Evolutionary conservation across 2,797 vertebrate genomes (phyloP), one percentile per base, ranked within the genome.

Genomic region (Gephyroberyx darwinii): DNA sequence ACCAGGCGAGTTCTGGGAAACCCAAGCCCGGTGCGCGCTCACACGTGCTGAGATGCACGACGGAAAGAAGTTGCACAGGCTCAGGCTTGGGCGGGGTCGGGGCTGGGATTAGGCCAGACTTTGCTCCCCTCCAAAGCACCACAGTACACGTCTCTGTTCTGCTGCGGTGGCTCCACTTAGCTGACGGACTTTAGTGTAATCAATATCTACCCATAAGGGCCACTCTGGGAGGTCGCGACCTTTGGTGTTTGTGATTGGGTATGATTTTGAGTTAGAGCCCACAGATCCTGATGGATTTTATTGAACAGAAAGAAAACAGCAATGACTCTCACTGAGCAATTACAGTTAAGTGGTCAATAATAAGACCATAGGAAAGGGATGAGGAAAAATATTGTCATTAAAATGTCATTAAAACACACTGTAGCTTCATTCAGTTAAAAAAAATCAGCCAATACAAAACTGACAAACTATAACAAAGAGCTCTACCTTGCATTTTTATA

Each of bases 121-220:
- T 89, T 85, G 82, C 84, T 86, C 48, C 64, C 78, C 77, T 65
- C 31, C 80, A 75, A 80, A 75, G 33, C 74, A 77, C 66, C 74
- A 87, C 82, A 89, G 75, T 90, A 82, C 77, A 74, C 1, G 64
- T 68, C 78, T 84, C 80, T 90, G 85, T 88, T 92, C 73, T 71
- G 82, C 84, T 87, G 76, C 3, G 60, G 83, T 70, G 80, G 86
- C 79, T 87, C 88, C 81, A 86, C 74, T 91, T 92, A 88, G 82
- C 82, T 82, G 86, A 64, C 83, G 74, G 84, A 86, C 85, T 81
- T 68, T 78, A 74, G 81, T 79, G 78, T 87, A 61, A 91, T 93
- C 90, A 91, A 92, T 92, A 90, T 90, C 86, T 90, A 88, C 88
- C 85, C 84, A 89, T 88, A 91, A 92, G 72, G 71, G 86, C 81